These are phyloP conservation scores for Mustela nigripes DNA, from an alignment of 2,113 vertebrate species.

Conservation along the genomic window DNA sequence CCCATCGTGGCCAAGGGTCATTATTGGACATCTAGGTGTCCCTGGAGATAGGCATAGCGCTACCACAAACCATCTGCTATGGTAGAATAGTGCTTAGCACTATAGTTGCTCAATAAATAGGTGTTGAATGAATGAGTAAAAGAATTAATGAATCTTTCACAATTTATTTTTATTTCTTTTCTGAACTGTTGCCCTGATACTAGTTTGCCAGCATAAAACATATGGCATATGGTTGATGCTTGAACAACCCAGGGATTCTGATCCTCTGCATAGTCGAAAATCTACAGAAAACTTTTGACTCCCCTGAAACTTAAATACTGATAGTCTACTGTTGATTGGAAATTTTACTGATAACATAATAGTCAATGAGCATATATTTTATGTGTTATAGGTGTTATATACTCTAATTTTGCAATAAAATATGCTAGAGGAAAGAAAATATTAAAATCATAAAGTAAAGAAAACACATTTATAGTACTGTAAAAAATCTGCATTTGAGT, in stretches of 20 bases:
- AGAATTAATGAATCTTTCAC: neutral
- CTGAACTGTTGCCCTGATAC: neutral
- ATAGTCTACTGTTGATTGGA: neutral
- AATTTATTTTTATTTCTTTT: conserved; percentile 41
- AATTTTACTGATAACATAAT: neutral
- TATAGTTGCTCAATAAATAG: neutral
- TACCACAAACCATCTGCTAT: neutral
- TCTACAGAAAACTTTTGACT: neutral
- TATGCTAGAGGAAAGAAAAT: neutral
- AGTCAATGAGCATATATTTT: neutral
- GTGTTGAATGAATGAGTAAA: neutral
- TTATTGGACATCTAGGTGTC: neutral
- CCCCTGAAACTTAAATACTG: neutral
- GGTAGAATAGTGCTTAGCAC: neutral
- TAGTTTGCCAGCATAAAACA: neutral
- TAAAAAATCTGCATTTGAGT: neutral
- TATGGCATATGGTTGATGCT: neutral
- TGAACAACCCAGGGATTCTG: neutral
- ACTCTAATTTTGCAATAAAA: neutral
- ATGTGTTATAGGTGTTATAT: neutral
- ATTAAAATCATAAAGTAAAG: neutral
- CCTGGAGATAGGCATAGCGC: neutral
- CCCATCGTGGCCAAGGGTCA: neutral
- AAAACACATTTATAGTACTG: neutral
- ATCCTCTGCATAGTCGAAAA: neutral